phyloP scores from a whole-genome alignment of 2,888 invertebrate genomes.

The Anodontia alba region DNA sequence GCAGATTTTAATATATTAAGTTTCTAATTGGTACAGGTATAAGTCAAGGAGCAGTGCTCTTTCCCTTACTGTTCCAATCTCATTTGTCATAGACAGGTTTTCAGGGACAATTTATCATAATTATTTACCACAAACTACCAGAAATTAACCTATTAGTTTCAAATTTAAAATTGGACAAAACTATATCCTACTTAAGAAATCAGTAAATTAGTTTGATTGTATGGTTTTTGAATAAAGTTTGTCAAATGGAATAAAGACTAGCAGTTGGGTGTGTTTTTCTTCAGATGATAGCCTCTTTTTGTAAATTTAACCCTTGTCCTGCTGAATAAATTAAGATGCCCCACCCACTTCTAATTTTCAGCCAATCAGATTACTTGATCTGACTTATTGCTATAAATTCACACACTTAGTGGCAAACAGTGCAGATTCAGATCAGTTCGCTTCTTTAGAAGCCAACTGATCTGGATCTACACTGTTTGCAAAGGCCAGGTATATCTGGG shows the following conservation, averaged over 20 bases:
- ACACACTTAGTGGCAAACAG: no score
- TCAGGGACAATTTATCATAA: neutral
- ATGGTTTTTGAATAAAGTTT: neutral
- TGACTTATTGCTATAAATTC: no score
- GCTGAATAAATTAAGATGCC: no score
- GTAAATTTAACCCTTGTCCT: no score
- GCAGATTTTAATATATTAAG: neutral
- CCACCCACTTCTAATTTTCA: no score
- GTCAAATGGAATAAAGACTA: neutral
- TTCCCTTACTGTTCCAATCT: neutral
- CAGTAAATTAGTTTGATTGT: neutral
- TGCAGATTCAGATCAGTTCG: no score
- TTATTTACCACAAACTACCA: neutral
- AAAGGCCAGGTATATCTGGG: no score
- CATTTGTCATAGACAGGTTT: neutral
- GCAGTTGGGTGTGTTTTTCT: neutral
- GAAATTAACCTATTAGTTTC: neutral
- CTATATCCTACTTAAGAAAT: neutral
- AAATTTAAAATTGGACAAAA: neutral
- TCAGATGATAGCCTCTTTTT: no score
- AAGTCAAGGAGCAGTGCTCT: conserved; percentile 9
- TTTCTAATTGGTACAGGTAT: neutral
- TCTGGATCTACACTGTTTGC: no score
- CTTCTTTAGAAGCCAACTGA: no score
- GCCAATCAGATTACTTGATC: no score